These are phyloP conservation scores for Nothura maculosa DNA, from an alignment of 2,797 vertebrate species.

Conservation along the genomic window DNA sequence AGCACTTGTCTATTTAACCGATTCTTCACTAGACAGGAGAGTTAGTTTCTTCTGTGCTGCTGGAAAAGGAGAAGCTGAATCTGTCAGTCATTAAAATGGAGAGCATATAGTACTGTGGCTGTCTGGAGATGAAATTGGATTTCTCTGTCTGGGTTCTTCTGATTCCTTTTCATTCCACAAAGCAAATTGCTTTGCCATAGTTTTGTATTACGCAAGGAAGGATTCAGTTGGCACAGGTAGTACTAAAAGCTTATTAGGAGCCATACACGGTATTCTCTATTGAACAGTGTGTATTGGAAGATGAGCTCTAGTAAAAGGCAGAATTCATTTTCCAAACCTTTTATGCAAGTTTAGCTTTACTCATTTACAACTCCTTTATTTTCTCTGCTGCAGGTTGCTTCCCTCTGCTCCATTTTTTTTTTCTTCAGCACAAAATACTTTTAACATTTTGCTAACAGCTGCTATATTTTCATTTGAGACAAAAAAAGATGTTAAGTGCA, in stretches of 20 bases:
- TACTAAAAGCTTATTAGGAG: conserved; percentile 67
- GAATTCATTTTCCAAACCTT: conserved; percentile 51
- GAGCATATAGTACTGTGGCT: conserved; percentile 31
- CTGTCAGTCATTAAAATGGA: conserved; percentile 77
- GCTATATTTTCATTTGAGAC: conserved; percentile 44
- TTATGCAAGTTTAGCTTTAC: neutral
- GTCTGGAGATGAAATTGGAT: conserved; percentile 79
- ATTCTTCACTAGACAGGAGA: neutral
- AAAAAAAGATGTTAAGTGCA: neutral
- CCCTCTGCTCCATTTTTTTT: neutral
- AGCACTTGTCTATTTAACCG: neutral
- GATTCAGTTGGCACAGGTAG: conserved; percentile 44
- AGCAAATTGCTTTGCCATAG: conserved; percentile 76
- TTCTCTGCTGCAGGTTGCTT: conserved; percentile 1
- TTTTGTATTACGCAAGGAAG: conserved; percentile 57
- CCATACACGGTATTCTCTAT: neutral
- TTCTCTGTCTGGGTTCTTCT: conserved; percentile 68
- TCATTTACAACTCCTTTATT: neutral
- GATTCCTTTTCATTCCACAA: conserved; percentile 76
- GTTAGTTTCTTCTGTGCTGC: neutral
- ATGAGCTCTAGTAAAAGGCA: conserved; percentile 30
- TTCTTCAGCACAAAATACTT: neutral
- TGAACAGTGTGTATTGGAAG: neutral
- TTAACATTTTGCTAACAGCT: conserved; percentile 45
- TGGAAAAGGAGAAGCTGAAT: conserved; percentile 50